Evolutionary conservation across 2,888 invertebrate genomes (phyloP).

Genomic region (Hydriomena furcata): DNA sequence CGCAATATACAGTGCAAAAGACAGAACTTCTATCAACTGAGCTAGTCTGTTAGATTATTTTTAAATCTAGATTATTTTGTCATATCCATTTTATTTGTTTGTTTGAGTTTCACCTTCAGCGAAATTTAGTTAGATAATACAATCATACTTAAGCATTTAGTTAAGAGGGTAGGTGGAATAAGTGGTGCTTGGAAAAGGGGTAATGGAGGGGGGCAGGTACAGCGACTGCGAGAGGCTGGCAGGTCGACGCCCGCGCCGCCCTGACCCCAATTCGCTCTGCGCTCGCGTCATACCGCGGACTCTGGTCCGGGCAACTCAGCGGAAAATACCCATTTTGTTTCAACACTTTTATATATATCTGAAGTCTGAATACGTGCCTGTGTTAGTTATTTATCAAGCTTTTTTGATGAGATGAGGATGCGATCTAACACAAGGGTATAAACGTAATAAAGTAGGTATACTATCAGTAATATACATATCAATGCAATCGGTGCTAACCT

Average conservation of each 20-base stretch:
- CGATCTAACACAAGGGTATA: too few relatives aligned
- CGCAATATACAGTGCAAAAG: too few relatives aligned
- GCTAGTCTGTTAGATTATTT: too few relatives aligned
- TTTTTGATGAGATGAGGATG: too few relatives aligned
- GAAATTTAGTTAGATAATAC: slow-evolving; percentile 3
- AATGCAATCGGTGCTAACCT: too few relatives aligned
- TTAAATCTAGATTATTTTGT: too few relatives aligned
- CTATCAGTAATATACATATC: too few relatives aligned
- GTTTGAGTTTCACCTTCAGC: background rate
- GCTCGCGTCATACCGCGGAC: slow-evolving; percentile 82
- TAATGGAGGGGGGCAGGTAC: slow-evolving; percentile 35
- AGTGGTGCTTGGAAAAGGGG: slow-evolving; percentile 25
- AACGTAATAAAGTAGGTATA: too few relatives aligned
- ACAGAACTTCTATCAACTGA: too few relatives aligned
- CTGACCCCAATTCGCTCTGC: slow-evolving; percentile 78
- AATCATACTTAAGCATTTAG: slow-evolving; percentile 4
- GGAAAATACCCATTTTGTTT: slow-evolving; percentile 76
- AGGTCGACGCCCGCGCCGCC: slow-evolving; percentile 82
- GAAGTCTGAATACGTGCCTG: slow-evolving; percentile 24
- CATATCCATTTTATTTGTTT: too few relatives aligned
- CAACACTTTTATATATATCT: slow-evolving; percentile 41
- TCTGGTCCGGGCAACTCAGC: slow-evolving; percentile 76
- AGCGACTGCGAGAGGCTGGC: slow-evolving; percentile 60
- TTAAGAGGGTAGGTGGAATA: slow-evolving; percentile 18
- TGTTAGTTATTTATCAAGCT: slow-evolving; percentile 8